These are phyloP conservation scores for Stramonita haemastoma DNA, from an alignment of 2,888 invertebrate species.

Conservation along the genomic window DNA sequence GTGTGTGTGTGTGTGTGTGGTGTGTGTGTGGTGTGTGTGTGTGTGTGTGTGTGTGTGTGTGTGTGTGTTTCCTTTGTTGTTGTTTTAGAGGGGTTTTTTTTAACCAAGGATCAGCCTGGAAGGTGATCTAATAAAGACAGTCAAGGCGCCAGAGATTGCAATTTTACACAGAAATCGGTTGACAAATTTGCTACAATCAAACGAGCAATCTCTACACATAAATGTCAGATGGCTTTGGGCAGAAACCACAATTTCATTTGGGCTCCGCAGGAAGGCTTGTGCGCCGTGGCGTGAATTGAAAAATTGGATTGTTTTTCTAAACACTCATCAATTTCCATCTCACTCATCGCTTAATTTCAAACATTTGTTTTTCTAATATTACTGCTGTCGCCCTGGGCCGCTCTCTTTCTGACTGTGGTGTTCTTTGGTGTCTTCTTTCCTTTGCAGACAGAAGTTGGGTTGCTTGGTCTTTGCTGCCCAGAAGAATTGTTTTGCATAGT, in stretches of 20 bases:
- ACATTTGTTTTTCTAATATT: conserved; percentile 26
- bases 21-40: neutral
- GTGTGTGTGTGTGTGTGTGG: no score
- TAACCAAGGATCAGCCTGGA: neutral
- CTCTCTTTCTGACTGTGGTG: no score
- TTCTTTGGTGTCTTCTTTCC: no score
- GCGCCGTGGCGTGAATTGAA: neutral
- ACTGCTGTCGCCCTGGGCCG: neutral
- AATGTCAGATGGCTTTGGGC: conserved; percentile 32
- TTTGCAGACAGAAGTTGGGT: neutral
- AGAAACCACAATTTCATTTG: conserved; percentile 35
- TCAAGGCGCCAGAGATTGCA: conserved; percentile 21
- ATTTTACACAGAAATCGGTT: conserved; percentile 26
- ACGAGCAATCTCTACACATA: conserved; percentile 42
- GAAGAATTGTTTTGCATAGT: no score
- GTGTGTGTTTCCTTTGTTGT: no score
- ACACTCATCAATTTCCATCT: conserved; percentile 20
- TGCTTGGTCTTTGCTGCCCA: neutral
- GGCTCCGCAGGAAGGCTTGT: neutral
- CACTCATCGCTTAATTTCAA: conserved; percentile 17
- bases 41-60: no score
- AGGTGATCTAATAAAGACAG: conserved; percentile 27
- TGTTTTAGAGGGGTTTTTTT: no score
- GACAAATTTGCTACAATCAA: conserved; percentile 44
- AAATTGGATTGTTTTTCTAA: conserved; percentile 20